Base-by-base conservation (phyloP, 2,888 invertebrate species). In the Cantharis rustica region DNA sequence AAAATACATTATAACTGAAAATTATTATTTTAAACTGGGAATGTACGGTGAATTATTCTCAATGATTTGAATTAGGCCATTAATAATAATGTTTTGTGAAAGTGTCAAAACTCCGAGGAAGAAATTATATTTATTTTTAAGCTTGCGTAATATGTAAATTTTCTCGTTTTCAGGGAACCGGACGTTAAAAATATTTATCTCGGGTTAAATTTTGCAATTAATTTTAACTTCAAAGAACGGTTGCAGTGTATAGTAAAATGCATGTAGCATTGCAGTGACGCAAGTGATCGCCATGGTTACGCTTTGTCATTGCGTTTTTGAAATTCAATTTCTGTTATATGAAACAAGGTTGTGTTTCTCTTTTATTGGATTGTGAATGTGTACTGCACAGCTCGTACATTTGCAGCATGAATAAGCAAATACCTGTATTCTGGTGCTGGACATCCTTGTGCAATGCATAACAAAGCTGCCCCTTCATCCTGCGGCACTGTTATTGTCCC, bases 401-500 rank as follows among this genome's bases (percentile, higher is more conserved):
- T 74, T 68, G 61, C 69, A 69, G 15, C 64, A 16, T 77, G 63
- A 77, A 77, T 77, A 77, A 77, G 62, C 68, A 73, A 77, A 74
- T 90, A 94, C 95, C 93, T 92, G 89, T 94, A 92, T 88, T 93
- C 93, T n/a, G 95, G 94, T 63, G 93, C 90, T 75, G 95, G 95
- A 88, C 94, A 94, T 74, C 93, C 94, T 86, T 93, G 93, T n/a
- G 95, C 93, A 66, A 94, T 92, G 88, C 95, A 95, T 78, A 95
- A 90, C 80, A 95, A 88, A 73, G 94, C 93, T 7, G 93, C 93
- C 72, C 93, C 93, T 86, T 93, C 93, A 81, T 94, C 94, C 86
- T 94, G 93, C 70, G 92, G 91, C 69, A 93, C 93, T 82, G 92
- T 92, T 27, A 94, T 92, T 80, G 92, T 91, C 71, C 92, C 91